Evolutionary conservation across 2,113 vertebrate species (phyloP).

Genomic region (Phaethornis superciliosus): DNA sequence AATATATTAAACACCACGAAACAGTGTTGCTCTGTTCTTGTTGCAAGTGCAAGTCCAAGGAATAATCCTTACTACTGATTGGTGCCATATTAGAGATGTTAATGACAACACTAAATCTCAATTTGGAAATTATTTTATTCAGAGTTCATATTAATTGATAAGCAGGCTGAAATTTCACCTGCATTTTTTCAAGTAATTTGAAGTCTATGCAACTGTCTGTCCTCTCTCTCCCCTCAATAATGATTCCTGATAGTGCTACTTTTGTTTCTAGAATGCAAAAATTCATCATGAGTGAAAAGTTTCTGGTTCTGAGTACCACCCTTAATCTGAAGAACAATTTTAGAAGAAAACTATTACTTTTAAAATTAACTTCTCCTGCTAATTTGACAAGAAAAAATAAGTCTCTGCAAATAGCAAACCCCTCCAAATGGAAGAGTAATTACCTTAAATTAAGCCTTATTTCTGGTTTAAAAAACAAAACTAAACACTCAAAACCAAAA

Average conservation of each 20-base stretch:
- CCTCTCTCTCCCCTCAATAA: background rate
- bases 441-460: constrained; percentile 78
- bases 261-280: background rate
- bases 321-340: constrained; percentile 56
- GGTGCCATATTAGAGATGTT: background rate
- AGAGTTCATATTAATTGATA: background rate
- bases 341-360: constrained; percentile 67
- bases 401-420: constrained; percentile 73
- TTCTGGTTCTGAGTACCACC: background rate
- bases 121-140: background rate
- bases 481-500: background rate
- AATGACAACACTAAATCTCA: background rate
- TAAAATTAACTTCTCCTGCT: constrained; percentile 56
- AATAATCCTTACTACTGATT: background rate
- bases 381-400: constrained; percentile 61
- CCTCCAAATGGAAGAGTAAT: constrained; percentile 68
- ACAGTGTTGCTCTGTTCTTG: background rate
- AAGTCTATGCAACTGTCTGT: background rate
- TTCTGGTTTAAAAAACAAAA: constrained; percentile 71
- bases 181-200: background rate
- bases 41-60: background rate
- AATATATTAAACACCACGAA: background rate
- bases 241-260: background rate
- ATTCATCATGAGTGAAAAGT: background rate
- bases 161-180: background rate